These are phyloP conservation scores for Passer montanus DNA, from an alignment of 2,113 vertebrate genomes.

Conservation along the genomic window DNA sequence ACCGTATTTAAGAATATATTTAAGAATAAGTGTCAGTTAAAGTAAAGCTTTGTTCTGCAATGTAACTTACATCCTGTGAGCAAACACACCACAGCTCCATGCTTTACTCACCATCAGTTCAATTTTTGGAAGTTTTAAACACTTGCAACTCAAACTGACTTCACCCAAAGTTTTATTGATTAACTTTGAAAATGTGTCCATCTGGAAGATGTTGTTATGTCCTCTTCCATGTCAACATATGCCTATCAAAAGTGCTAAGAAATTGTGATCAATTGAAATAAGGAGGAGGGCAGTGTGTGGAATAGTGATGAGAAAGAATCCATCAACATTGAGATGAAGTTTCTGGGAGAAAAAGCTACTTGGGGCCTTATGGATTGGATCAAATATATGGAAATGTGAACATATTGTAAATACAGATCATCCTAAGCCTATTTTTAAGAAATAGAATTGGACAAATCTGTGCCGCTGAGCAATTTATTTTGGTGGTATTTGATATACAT, in stretches of 20 bases:
- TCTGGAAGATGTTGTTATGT: constrained; percentile 7
- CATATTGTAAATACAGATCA: background rate
- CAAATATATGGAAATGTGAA: background rate
- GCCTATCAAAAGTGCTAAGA: constrained; percentile 32
- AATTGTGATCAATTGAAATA: constrained; percentile 13
- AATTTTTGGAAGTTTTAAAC: background rate
- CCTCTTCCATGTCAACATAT: constrained; percentile 24
- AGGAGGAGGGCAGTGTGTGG: background rate
- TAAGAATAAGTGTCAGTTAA: background rate
- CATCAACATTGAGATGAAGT: background rate
- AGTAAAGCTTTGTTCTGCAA: background rate
- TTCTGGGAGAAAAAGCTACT: background rate
- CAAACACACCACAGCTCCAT: background rate
- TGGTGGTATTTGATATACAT: background rate
- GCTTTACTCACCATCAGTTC: background rate
- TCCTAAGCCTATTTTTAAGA: background rate
- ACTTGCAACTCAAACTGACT: background rate
- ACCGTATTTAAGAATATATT: background rate
- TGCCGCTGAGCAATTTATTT: background rate
- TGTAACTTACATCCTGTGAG: background rate
- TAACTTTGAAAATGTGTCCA: constrained; percentile 35
- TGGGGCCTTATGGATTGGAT: background rate
- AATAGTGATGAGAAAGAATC: background rate
- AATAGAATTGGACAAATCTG: background rate
- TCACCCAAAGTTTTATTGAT: constrained; percentile 5